Conservation (phyloP, 2,797 vertebrate genomes). For the Schizopygopsis malacanthus region DNA sequence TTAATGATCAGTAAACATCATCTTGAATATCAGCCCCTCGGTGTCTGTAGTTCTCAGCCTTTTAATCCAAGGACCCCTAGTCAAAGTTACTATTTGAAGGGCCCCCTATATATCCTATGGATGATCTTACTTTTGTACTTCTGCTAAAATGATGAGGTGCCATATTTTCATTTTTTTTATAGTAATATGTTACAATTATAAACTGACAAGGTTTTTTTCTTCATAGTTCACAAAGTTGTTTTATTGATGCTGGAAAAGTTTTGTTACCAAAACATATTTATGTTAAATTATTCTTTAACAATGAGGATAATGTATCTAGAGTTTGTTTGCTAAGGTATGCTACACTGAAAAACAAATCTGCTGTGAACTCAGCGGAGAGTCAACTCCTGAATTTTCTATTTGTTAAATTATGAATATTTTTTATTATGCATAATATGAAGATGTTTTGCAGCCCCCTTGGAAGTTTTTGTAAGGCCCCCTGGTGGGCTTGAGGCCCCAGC, state of each 20-base stretch:
- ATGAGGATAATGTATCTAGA: too few species aligned
- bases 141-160: neutral
- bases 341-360: neutral
- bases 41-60: neutral
- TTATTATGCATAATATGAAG: neutral
- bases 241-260: neutral
- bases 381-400: neutral
- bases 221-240: neutral
- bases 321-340: neutral
- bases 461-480: neutral
- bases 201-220: neutral
- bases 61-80: slow-evolving; percentile 15
- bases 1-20: slow-evolving; percentile 12
- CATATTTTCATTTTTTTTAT: neutral
- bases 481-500: neutral
- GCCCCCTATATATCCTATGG: neutral
- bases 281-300: too few species aligned
- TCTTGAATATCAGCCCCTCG: neutral
- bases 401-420: neutral
- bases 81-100: slow-evolving; percentile 27
- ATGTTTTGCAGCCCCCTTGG: neutral
- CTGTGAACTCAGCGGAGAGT: neutral
- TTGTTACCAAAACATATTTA: neutral
- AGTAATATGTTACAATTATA: neutral
- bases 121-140: neutral